A percentile compares a stretch with the other conserved stretches of the same genome.
Conservation (phyloP, 2,113 vertebrate genomes). For the Protomyctophum bolini region DNA sequence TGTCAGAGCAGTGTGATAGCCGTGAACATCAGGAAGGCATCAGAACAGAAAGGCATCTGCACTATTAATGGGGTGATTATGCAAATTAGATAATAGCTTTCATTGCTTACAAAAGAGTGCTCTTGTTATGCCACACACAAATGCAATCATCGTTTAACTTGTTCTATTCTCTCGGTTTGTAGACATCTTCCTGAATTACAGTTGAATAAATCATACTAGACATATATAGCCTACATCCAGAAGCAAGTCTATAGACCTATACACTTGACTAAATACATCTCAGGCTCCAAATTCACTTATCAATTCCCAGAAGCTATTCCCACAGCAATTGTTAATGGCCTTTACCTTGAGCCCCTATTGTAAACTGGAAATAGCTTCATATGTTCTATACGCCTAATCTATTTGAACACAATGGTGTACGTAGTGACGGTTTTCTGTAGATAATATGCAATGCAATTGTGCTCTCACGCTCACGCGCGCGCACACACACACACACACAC, state of each 20-base stretch:
- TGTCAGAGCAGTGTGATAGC: constrained; percentile 1
- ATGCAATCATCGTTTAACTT: constrained; percentile 21
- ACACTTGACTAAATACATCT: constrained; percentile 7
- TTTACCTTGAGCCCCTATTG: constrained; percentile 15
- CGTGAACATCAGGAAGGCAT: constrained; percentile 16
- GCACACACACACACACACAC: no score
- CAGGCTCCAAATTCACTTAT: constrained; percentile 23
- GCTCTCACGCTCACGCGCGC: no score
- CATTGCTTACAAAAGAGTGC: constrained; percentile 25
- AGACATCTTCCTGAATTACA: constrained; percentile 23
- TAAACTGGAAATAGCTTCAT: constrained; percentile 19
- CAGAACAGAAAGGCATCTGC: constrained; percentile 19
- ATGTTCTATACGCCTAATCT: constrained; percentile 13
- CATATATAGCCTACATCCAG: constrained; percentile 1
- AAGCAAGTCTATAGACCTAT: background rate
- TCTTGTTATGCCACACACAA: constrained; percentile 21
- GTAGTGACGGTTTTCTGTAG: background rate
- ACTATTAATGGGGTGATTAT: constrained; percentile 48
- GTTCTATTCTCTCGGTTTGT: constrained; percentile 32
- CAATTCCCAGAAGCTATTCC: constrained; percentile 11
- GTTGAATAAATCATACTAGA: constrained; percentile 5
- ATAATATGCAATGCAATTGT: background rate
- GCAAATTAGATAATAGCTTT: constrained; percentile 42
- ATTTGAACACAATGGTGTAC: background rate
- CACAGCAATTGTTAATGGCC: constrained; percentile 12